These are phyloP conservation scores for Odontamblyopus lacepedii DNA, from an alignment of 2,797 vertebrate species.

Conservation along the genomic window DNA sequence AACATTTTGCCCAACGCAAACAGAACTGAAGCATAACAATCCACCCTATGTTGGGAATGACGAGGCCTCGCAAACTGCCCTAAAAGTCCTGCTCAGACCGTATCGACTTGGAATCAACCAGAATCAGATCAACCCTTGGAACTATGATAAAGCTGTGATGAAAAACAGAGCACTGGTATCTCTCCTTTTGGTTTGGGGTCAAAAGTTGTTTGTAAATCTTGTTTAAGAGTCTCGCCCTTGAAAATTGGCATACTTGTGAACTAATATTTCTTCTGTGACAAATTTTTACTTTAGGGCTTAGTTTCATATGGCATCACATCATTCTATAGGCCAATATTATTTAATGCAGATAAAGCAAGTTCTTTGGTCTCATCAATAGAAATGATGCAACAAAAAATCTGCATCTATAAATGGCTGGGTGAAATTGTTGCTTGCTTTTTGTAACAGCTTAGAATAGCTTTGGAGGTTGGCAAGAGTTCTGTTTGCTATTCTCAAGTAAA, in stretches of 20 bases:
- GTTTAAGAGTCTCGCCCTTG: neutral
- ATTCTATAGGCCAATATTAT: too few relatives aligned
- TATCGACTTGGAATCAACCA: slow-evolving; percentile 23
- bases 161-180: slow-evolving; percentile 28
- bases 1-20: slow-evolving; percentile 19
- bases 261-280: neutral
- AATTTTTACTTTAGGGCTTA: neutral
- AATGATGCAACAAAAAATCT: neutral
- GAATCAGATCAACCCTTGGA: slow-evolving; percentile 15
- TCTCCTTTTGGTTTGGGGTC: slow-evolving; percentile 29
- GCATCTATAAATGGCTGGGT: neutral
- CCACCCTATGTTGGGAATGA: slow-evolving; percentile 25
- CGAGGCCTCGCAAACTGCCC: slow-evolving; percentile 2
- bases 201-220: slow-evolving; percentile 26
- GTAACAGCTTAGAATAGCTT: slow-evolving; percentile 31
- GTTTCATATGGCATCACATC: neutral
- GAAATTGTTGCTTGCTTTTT: slow-evolving; percentile 9
- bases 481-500: slow-evolving; percentile 37
- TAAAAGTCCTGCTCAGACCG: slow-evolving; percentile 15
- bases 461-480: slow-evolving; percentile 46
- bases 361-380: too few relatives aligned
- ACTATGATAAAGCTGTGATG: slow-evolving; percentile 9
- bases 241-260: neutral
- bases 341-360: too few relatives aligned
- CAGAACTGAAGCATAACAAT: slow-evolving; percentile 39